Percentiles rank a stretch among this genome's conserved stretches.
These are phyloP conservation scores for Vicugna pacos DNA, from an alignment of 2,113 vertebrate genomes.

Conservation along the genomic window DNA sequence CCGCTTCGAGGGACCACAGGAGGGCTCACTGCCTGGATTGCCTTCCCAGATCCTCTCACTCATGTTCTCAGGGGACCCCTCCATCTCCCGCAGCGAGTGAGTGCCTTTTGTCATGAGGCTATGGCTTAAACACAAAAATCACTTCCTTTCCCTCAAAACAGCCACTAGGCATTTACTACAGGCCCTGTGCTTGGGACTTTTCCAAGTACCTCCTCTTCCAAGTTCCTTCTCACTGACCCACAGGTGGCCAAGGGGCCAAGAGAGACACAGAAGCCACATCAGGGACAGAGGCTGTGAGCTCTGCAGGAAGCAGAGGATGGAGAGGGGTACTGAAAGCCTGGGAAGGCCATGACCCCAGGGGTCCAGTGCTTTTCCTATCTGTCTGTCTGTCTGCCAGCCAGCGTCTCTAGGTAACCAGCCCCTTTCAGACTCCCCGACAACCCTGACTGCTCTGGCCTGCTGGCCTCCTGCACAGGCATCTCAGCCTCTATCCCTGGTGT, in stretches of 20 bases:
- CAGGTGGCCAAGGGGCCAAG: neutral
- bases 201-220: neutral
- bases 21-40: neutral
- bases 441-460: neutral
- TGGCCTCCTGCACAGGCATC: neutral
- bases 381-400: neutral
- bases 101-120: neutral
- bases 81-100: neutral
- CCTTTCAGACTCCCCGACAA: neutral
- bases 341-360: neutral
- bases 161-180: neutral
- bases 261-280: neutral
- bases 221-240: neutral
- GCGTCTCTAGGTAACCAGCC: neutral
- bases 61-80: neutral
- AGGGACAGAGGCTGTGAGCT: neutral
- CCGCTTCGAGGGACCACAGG: neutral
- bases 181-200: neutral
- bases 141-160: neutral
- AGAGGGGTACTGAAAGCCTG: neutral
- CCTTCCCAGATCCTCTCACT: neutral
- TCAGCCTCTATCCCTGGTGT: neutral
- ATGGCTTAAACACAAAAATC: neutral
- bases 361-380: neutral
- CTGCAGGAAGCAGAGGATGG: neutral